Base-by-base conservation (phyloP, 2,113 vertebrate genomes). In the Pao palembangensis region DNA sequence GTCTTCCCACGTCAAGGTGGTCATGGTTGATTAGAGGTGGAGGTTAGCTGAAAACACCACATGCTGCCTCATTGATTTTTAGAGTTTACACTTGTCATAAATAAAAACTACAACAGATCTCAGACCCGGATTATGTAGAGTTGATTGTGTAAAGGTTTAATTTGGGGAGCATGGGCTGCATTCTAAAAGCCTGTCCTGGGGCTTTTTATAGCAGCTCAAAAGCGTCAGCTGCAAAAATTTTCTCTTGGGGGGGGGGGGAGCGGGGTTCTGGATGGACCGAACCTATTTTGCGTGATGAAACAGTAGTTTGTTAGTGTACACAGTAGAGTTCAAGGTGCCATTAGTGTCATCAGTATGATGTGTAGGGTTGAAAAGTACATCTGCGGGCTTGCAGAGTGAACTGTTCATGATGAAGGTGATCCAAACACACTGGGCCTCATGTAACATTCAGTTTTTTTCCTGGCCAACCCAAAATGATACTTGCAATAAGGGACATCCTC, bases 291-390 rank as follows among this genome's bases (percentile, higher is more conserved):
- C 56, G 17, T n/a, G 46, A 20, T 21, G 59, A 25, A 19, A 61
- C 58, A 67, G 59, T 73, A 59, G 65, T 65, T 59, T 59, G 58
- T 67, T 38, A 62, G 53, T 55, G 13, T 55, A 19, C 58, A 34
- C 69, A 59, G 58, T 41, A 69, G 48, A 62, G 49, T 69, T 64
- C 51, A 66, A 87, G 87, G 88, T 89, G 90, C 87, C 89, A 88
- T 84, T 84, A 70, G 17, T 49, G 44, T 61, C 62, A 51, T 61
- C 72, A 69, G 70, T 82, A 73, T 82, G 55, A 60, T 67, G 46
- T 44, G 43, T 4, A 28, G 25, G 25, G 25, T 28, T 28, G 25
- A 28, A 25, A 28, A 28, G 4, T 5, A 28, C 25, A 28, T 2
- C 25, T 28, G 25, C 25, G 5, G 25, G 25, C 5, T 28, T 28